Evolutionary conservation across 2,888 invertebrate species (phyloP).

Genomic region (Gymnocheta viridis): DNA sequence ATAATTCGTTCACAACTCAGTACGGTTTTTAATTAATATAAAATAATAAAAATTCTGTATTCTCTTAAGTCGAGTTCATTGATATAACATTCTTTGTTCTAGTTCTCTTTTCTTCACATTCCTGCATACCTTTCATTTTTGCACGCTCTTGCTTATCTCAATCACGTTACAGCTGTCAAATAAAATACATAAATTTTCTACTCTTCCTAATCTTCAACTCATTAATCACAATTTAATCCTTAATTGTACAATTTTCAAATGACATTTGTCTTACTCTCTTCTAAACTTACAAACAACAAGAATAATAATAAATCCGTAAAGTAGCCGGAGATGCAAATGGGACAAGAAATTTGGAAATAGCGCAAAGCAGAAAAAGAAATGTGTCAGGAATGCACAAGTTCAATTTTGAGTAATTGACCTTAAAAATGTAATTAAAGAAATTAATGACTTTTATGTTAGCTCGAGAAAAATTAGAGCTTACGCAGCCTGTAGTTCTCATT

Average conservation of each 20-base stretch:
- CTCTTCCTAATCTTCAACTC: constrained; percentile 33
- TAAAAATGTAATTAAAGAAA: neutral
- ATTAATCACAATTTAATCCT: constrained; percentile 47
- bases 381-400: neutral
- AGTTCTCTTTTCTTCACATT: neutral
- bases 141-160: neutral
- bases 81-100: neutral
- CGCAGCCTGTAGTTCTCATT: too few relatives aligned
- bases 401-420: neutral
- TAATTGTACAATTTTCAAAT: neutral
- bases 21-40: neutral
- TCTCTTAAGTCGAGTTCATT: neutral
- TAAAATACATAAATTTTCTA: constrained; percentile 48
- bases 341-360: neutral
- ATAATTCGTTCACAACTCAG: neutral
- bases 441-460: neutral
- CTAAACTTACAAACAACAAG: neutral
- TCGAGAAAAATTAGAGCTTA: too few relatives aligned
- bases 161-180: constrained; percentile 60
- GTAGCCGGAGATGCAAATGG: constrained; percentile 24
- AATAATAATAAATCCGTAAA: constrained; percentile 13
- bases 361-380: neutral
- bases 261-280: neutral
- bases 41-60: neutral
- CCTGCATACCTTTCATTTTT: neutral